Base-by-base conservation (phyloP, 1,140 invertebrate species). In the Cydia strobilella region DNA sequence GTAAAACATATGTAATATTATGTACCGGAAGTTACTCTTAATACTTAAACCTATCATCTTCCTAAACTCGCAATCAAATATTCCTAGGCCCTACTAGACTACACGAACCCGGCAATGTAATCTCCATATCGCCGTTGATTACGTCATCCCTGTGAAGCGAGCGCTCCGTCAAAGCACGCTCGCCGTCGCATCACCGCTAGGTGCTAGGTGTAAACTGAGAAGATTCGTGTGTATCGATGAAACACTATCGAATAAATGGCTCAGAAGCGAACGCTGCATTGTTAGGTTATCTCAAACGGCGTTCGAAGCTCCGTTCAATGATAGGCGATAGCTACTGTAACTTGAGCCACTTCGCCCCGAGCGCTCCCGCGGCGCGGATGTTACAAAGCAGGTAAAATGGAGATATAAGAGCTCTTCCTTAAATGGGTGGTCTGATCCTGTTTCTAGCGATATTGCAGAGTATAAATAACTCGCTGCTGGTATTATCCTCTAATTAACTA, bases 201-300 rank as follows among this genome's bases (percentile, higher is more conserved):
- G n/a, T n/a, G 25, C 31, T 86, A 27, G 18, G 69, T 75, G 72
- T 76, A 79, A 81, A 81, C 51, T 72, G 65, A 18, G 65, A 80
- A 78, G 79, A 82, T 72, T 80, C 82, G 82, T 80, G 82, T 86
- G 62, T 79, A 83, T 77, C 77, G 62, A 66, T 77, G 73, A 80
- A 77, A 82, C 82, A 82, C 83, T 86, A 85, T 85, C 77, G 80
- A 84, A 87, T 85, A 88, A 88, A 90, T 84, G 79, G 79, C 82
- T 77, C 76, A 75, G 76, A 85, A 84, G 82, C 82, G 81, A 85
- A 78, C 82, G 79, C 73, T 82, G 84, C 84, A 89, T 89, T 87
- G 85, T 88, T 80, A 75, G 80, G 81, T 88, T 89, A 87, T 88
- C 87, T 87, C 78, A 80, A 87, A 81, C 80, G 85, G 75, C 79